Conservation (phyloP, 2,113 vertebrate genomes). For the Oxygymnocypris stewartii region DNA sequence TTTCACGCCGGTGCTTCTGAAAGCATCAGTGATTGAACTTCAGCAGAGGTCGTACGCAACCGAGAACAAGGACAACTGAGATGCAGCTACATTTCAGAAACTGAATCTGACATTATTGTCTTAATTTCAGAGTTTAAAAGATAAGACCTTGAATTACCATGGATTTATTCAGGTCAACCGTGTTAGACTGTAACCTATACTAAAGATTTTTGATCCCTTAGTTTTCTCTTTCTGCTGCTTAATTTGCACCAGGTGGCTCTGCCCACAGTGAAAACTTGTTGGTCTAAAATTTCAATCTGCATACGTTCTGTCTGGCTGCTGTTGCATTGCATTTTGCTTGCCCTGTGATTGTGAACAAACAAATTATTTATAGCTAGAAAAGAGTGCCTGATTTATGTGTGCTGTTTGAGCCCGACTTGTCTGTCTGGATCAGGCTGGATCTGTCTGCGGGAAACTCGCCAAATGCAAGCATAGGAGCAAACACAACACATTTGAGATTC, state of each 20-base stretch:
- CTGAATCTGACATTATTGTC: not conserved
- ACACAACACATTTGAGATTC: constrained; percentile 16
- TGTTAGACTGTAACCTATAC: not conserved
- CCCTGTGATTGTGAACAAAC: not conserved
- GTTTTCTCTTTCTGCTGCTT: not conserved
- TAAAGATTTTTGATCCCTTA: not conserved
- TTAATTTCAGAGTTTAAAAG: not conserved
- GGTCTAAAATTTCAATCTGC: not conserved
- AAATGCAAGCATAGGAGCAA: constrained; percentile 9
- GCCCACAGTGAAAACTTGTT: not conserved
- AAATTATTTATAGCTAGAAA: not conserved
- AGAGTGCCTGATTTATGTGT: not conserved
- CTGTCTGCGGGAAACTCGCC: not conserved
- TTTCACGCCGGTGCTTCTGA: not conserved
- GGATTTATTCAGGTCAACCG: not conserved
- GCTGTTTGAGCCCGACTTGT: not conserved
- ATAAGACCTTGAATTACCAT: not conserved
- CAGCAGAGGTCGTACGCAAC: not conserved
- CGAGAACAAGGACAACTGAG: not conserved
- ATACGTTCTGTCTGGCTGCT: not conserved
- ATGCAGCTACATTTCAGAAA: not conserved
- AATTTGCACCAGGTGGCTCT: not conserved
- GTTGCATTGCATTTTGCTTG: not conserved
- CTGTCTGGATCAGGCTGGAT: constrained; percentile 9
- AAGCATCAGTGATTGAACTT: constrained; percentile 16